A percentile compares a stretch with the other conserved stretches of the same genome.
These are phyloP conservation scores for Drosophila silvestris DNA, from an alignment of 2,888 invertebrate genomes.

Conservation along the genomic window DNA sequence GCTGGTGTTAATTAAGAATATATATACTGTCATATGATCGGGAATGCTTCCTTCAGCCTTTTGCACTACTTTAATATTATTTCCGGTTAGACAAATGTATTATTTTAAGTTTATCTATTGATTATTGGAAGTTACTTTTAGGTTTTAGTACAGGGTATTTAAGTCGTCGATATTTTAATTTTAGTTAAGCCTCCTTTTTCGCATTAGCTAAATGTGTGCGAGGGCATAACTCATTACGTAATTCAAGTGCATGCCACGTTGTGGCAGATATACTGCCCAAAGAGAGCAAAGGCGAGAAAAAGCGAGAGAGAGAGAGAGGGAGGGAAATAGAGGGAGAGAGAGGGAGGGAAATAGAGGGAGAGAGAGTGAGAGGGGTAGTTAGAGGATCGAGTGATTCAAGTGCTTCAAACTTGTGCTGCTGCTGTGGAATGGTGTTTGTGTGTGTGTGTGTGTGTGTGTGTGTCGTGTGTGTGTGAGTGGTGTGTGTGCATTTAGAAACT, in stretches of 20 bases:
- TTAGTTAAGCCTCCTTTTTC: neutral
- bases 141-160: neutral
- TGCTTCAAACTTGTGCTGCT: constrained; percentile 23
- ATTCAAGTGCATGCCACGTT: constrained; percentile 60
- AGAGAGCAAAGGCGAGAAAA: constrained; percentile 13
- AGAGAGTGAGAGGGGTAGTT: neutral
- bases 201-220: constrained; percentile 44
- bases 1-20: neutral
- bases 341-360: neutral
- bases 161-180: neutral
- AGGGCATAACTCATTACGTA: constrained; percentile 62
- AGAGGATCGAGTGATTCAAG: constrained; percentile 29
- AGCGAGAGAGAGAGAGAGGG: neutral
- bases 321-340: constrained; percentile 3
- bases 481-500: constrained; percentile 60
- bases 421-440: constrained; percentile 28
- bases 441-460: constrained; percentile 32
- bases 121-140: neutral
- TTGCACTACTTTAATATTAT: neutral
- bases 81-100: neutral
- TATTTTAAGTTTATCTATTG: neutral
- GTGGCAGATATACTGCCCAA: constrained; percentile 5
- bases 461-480: constrained; percentile 11
- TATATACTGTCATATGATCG: neutral
- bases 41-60: neutral